Base-by-base conservation (phyloP, 1,140 invertebrate species). In the Drosophila teissieri region DNA sequence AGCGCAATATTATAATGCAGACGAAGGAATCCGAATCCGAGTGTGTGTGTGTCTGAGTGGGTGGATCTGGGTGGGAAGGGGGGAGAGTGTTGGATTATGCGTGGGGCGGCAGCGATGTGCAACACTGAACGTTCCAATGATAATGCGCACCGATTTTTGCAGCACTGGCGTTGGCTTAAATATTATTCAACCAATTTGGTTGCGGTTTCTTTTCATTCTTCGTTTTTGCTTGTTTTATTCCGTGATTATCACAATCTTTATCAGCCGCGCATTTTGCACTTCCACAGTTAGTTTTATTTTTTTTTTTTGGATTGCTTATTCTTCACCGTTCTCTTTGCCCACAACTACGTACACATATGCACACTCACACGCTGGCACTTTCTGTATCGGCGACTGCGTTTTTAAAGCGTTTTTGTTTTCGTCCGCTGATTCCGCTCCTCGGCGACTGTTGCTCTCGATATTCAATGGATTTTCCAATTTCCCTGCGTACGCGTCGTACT, bases 121-220 rank as follows among this genome's bases (percentile, higher is more conserved):
- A 74, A 74, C 69, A 64, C 72, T 61, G 34, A 67, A 70, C 17
- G 54, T 17, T 44, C 27, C 34, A 36, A 65, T 55, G 45, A 67
- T 60, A 55, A 58, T 49, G 54, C 51, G 14, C 48, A 31, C 34
- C 22, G 56, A 42, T 69, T 34, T 69, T 27, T 55, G 42, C 54
- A 77, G 54, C 40, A 27, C 46, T 77, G 53, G 55, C 39, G 44
- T 64, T 70, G 61, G 68, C 46, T 82, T 69, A 54, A 61, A 86
- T 83, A 88, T 86, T 88, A 88, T 89, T 88, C 63, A 89, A 88
- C 65, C 75, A 73, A 79, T 79, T 72, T 57, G 58, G 57, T 58
- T 78, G 69, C 49, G 53, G 17, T 36, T 64, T 45, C 42, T 31
- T 31, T 57, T 24, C 27, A 31, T 31, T 31, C 37, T 14, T 14